phyloP scores from a whole-genome alignment of 2,113 vertebrate genomes.

The Hystrix cristata region DNA sequence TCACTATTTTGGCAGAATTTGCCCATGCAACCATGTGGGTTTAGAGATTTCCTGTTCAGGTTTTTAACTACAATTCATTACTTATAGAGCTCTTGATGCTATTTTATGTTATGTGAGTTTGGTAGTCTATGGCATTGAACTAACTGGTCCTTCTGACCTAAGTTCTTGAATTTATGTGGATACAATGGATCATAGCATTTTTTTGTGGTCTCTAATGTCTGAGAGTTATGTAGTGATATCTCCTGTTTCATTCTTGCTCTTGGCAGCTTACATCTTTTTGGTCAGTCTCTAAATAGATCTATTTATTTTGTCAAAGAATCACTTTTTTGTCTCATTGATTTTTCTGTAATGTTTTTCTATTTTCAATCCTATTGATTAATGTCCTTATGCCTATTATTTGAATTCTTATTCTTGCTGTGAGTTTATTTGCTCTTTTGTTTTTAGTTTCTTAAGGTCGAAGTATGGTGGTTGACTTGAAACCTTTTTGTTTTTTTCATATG shows the following conservation, averaged over 20 bases:
- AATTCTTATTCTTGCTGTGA: not conserved
- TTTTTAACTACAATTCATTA: constrained; percentile 1
- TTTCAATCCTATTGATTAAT: constrained; percentile 24
- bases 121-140: not conserved
- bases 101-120: not conserved
- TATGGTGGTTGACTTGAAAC: not conserved
- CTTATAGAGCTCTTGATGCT: not conserved
- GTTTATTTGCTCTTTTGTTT: constrained; percentile 15
- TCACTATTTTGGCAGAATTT: not conserved
- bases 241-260: not conserved
- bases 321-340: not conserved
- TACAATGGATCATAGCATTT: not conserved
- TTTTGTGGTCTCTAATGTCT: not conserved
- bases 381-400: not conserved
- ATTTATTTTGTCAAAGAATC: not conserved
- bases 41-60: constrained; percentile 5
- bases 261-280: not conserved
- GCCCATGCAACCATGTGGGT: not conserved
- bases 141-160: not conserved
- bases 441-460: not conserved
- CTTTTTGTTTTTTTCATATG: not conserved
- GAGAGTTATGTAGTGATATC: not conserved
- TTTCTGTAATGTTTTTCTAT: not conserved
- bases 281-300: not conserved
- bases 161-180: not conserved